phyloP scores from a whole-genome alignment of 2,888 invertebrate species.

The Mellilla xanthometata region DNA sequence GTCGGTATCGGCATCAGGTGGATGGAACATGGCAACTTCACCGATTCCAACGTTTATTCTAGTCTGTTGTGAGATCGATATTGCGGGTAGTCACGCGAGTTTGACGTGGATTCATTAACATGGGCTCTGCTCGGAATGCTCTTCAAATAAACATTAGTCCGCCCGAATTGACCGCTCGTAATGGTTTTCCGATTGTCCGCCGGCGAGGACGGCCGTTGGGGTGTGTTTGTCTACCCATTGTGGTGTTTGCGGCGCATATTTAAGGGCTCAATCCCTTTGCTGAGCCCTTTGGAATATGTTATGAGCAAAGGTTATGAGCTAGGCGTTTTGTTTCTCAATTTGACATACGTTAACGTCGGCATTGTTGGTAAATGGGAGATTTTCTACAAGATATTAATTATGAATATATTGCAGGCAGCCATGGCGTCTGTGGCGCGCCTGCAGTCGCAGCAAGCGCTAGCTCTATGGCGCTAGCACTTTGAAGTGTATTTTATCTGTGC shows the following conservation, averaged over 20 bases:
- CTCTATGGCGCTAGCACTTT: no score
- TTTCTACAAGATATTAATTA: no score
- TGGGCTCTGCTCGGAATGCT: slow-evolving; percentile 39
- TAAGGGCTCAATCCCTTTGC: slow-evolving; percentile 8
- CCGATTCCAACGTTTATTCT: slow-evolving; percentile 39
- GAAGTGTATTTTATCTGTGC: no score
- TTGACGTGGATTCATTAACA: slow-evolving; percentile 48
- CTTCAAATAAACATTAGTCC: slow-evolving; percentile 66
- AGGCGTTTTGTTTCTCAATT: slow-evolving; percentile 12
- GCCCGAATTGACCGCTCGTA: slow-evolving; percentile 47
- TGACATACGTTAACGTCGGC: not conserved
- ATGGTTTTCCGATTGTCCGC: slow-evolving; percentile 65
- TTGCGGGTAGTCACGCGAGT: slow-evolving; percentile 55
- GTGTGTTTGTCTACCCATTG: slow-evolving; percentile 42
- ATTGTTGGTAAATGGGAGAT: no score
- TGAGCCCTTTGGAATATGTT: slow-evolving; percentile 5
- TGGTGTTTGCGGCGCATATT: slow-evolving; percentile 34
- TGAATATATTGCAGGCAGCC: no score
- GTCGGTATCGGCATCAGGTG: slow-evolving; percentile 30
- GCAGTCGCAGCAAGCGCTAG: no score
- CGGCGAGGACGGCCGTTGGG: slow-evolving; percentile 34
- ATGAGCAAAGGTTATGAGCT: slow-evolving; percentile 7
- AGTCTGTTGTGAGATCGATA: slow-evolving; percentile 45
- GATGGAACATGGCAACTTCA: slow-evolving; percentile 31
- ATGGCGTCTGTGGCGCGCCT: no score